Evolutionary conservation across 2,797 vertebrate genomes (phyloP), one percentile per base, ranked within the genome.

Genomic region (Podarcis siculus): DNA sequence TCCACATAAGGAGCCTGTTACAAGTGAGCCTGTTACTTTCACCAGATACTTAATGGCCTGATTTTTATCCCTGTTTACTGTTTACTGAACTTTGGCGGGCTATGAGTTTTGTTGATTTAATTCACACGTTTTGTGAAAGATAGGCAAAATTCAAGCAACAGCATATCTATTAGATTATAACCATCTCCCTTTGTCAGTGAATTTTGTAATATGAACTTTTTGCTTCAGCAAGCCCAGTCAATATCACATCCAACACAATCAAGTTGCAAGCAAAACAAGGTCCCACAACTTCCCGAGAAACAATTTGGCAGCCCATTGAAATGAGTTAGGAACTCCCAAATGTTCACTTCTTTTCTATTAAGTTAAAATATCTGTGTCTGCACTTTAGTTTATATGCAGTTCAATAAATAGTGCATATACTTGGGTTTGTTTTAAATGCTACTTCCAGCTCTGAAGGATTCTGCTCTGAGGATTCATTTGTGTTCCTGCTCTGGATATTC

Each of bases 151-250:
- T 61, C 49, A 79, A 87, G 3, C 67, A 77, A 17, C 3, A 5
- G 10, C 0, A 73, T 87, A 27, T 10, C 15, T 89, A 81, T 72
- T 81, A 87, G 3, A 5, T 82, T 88, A 23, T 42, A 91, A 83
- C 49, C 79, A 8, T 78, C 37, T 86, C 45, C 73, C 3, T 23
- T 89, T 71, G 71, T 73, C 19, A 79, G 77, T 69, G 17, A 88
- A 90, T 73, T 88, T 88, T 89, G 9, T 73, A 75, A 87, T 15
- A 75, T 71, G 58, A 78, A 1, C 45, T 35, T 83, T 77, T 86
- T 90, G 91, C 73, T 23, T 2, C 4, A 91, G 55, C 0, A 89
- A 87, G 19, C 39, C 78, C 66, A 79, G 77, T 85, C 42, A 3
- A 77, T 89, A 77, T 73, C 78, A 19, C 30, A 71, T 25, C 35